Conservation (phyloP, 2,113 vertebrate genomes). For the Guaruba guarouba region DNA sequence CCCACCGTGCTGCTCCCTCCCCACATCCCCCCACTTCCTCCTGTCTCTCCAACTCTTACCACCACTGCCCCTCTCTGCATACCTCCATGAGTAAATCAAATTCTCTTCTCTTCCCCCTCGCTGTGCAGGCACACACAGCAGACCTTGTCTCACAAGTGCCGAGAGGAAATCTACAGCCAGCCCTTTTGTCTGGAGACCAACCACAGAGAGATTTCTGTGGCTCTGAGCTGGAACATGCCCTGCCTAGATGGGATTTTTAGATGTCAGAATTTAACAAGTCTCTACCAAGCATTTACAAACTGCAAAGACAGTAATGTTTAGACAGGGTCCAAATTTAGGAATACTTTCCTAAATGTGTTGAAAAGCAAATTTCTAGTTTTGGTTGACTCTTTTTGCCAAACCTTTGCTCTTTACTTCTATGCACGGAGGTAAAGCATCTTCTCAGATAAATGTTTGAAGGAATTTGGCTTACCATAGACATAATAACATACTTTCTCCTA, state of each 20-base stretch:
- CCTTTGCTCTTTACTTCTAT: not conserved
- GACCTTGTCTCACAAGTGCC: not conserved
- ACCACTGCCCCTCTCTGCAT: not conserved
- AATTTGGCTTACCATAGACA: conserved; percentile 17
- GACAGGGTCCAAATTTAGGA: not conserved
- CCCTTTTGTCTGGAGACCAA: conserved; percentile 4
- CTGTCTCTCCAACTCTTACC: not conserved
- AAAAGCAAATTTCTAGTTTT: conserved; percentile 29
- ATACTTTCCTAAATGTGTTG: not conserved
- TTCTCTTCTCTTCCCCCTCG: not conserved
- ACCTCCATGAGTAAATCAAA: not conserved
- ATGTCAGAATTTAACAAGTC: conserved; percentile 22
- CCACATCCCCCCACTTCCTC: not conserved
- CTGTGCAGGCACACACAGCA: not conserved
- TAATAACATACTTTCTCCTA: conserved; percentile 55
- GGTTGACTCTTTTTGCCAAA: not conserved
- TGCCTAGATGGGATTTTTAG: not conserved
- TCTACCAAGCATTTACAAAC: not conserved
- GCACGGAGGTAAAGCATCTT: not conserved
- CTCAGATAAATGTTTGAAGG: not conserved
- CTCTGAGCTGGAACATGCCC: not conserved
- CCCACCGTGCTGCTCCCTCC: rapidly evolving
- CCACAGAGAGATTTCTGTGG: not conserved
- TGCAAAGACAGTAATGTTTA: not conserved
- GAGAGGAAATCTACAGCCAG: not conserved